Evolutionary conservation across 1,140 invertebrate species (phyloP).

Genomic region (Diorhabda sublineata): DNA sequence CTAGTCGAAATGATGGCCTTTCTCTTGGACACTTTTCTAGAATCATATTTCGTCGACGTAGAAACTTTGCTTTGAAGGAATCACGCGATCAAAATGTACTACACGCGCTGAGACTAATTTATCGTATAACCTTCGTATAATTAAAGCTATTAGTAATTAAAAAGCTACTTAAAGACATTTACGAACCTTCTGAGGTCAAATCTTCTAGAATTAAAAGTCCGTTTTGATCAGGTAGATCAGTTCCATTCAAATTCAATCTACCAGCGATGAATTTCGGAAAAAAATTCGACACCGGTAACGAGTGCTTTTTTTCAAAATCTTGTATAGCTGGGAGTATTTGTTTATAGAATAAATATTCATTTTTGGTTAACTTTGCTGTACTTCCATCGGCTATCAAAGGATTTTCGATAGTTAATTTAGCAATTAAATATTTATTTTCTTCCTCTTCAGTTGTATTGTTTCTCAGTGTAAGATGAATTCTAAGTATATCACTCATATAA

Average conservation of each 20-base stretch:
- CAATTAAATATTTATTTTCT: slow-evolving; percentile 45
- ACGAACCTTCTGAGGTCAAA: slow-evolving; percentile 37
- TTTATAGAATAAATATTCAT: slow-evolving; percentile 40
- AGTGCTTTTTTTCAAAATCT: slow-evolving; percentile 31
- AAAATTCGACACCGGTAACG: slow-evolving; percentile 20
- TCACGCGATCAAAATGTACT: no score
- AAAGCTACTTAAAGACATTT: background rate
- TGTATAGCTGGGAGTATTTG: slow-evolving; percentile 32
- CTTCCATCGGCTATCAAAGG: slow-evolving; percentile 45
- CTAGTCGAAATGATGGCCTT: no score
- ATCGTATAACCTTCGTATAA: no score
- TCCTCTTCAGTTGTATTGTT: slow-evolving; percentile 22
- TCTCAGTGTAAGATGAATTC: slow-evolving; percentile 42
- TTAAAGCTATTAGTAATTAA: no score
- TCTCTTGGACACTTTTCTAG: no score
- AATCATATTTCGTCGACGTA: no score
- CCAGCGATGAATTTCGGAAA: slow-evolving; percentile 35
- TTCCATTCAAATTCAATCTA: slow-evolving; percentile 32
- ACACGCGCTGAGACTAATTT: no score
- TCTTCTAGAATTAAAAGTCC: slow-evolving; percentile 47
- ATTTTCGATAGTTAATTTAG: slow-evolving; percentile 47
- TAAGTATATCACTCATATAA: slow-evolving; percentile 56
- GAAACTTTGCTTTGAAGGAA: no score
- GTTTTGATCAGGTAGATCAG: slow-evolving; percentile 36
- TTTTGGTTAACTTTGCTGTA: slow-evolving; percentile 42